These are phyloP conservation scores for Spea bombifrons DNA, from an alignment of 2,113 vertebrate species.

Conservation along the genomic window DNA sequence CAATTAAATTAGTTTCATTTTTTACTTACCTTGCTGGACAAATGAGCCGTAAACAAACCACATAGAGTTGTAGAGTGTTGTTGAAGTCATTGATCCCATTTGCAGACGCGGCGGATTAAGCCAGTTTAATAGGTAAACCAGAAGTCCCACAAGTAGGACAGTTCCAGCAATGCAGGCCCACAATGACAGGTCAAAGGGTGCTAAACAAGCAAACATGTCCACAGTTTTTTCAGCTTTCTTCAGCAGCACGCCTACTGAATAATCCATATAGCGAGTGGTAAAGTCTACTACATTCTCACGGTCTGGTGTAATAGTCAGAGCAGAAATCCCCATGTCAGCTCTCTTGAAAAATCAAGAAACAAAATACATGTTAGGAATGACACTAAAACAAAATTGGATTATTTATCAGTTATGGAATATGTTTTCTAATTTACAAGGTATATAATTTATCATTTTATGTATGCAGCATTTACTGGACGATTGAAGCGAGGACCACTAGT, in stretches of 20 bases:
- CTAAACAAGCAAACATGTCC: slow-evolving; percentile 97
- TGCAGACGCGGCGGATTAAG: slow-evolving; percentile 92
- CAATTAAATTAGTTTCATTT: not conserved
- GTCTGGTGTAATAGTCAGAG: slow-evolving; percentile 95
- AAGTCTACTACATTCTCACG: slow-evolving; percentile 97
- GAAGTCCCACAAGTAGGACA: slow-evolving; percentile 86
- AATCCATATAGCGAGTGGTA: slow-evolving; percentile 97
- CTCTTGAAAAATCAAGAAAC: slow-evolving; percentile 69
- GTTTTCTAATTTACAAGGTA: too few relatives aligned
- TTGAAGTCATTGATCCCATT: slow-evolving; percentile 94
- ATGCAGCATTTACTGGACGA: too few relatives aligned
- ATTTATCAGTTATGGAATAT: too few relatives aligned
- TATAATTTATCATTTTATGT: too few relatives aligned
- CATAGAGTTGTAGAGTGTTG: slow-evolving; percentile 98
- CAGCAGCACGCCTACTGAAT: slow-evolving; percentile 92
- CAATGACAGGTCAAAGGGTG: slow-evolving; percentile 92
- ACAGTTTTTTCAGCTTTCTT: slow-evolving; percentile 91
- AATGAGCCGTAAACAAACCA: slow-evolving; percentile 99
- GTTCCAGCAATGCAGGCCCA: slow-evolving; percentile 98
- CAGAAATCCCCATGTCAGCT: slow-evolving; percentile 94
- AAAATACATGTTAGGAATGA: not conserved
- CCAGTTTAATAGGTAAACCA: slow-evolving; percentile 97
- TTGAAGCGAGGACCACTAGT: too few relatives aligned
- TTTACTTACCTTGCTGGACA: slow-evolving; percentile 91
- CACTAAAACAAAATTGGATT: too few relatives aligned